Conservation (phyloP, 2,113 vertebrate species). For the Ceyx margarethae region DNA sequence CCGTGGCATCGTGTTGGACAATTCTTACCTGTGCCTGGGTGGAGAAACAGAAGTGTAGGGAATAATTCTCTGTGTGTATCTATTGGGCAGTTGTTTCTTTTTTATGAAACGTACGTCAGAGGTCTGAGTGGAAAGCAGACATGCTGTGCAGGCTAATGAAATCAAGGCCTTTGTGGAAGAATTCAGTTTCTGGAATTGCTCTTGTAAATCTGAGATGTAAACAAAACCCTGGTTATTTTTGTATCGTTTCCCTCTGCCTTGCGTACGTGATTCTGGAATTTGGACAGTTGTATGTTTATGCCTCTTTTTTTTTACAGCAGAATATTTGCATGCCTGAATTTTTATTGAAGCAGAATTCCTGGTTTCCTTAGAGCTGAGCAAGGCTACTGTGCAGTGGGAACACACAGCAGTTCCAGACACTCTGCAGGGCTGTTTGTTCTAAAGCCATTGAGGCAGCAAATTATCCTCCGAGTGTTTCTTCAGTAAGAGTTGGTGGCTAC, state of each 20-base stretch:
- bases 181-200: conserved; percentile 65
- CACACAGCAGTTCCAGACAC: background rate
- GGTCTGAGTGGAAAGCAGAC: conserved; percentile 7
- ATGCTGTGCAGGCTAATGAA: conserved; percentile 49
- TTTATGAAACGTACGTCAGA: conserved; percentile 21
- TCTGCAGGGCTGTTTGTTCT: conserved; percentile 10
- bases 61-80: conserved; percentile 16
- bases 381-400: conserved; percentile 15
- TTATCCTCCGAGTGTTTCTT: conserved; percentile 12
- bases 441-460: background rate
- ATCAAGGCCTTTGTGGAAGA: conserved; percentile 51
- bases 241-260: conserved; percentile 34
- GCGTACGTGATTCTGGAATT: background rate
- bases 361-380: conserved; percentile 42
- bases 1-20: background rate
- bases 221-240: conserved; percentile 65
- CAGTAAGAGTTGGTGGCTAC: background rate
- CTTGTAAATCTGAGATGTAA: conserved; percentile 62
- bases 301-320: conserved; percentile 53
- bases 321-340: conserved; percentile 53
- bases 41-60: background rate
- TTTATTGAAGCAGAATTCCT: conserved; percentile 57
- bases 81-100: background rate
- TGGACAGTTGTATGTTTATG: conserved; percentile 48
- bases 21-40: background rate